Conservation (phyloP, 2,797 vertebrate genomes). For the Sebastes iracundus region DNA sequence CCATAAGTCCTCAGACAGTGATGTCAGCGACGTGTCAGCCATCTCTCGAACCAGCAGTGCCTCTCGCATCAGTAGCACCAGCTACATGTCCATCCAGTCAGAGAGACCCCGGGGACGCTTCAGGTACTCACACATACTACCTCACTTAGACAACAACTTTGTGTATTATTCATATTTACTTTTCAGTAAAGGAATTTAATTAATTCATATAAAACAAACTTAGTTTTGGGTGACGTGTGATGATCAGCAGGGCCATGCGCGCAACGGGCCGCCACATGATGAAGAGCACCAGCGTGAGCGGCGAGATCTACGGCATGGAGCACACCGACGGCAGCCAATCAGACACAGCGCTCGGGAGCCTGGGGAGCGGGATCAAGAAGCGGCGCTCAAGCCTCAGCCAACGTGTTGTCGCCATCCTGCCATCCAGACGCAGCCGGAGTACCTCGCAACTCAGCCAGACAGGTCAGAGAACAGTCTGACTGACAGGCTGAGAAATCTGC, state of each 20-base stretch:
- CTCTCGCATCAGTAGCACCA: constrained; percentile 99
- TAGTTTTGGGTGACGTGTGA: not conserved
- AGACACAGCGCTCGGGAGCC: constrained; percentile 93
- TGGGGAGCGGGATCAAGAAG: constrained; percentile 93
- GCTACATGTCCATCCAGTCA: constrained; percentile 99
- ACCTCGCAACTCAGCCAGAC: constrained; percentile 97
- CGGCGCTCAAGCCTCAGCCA: constrained; percentile 96
- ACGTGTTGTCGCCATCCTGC: constrained; percentile 93
- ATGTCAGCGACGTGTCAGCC: constrained; percentile 98
- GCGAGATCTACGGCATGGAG: constrained; percentile 95
- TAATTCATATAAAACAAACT: not conserved
- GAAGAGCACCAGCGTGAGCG: constrained; percentile 97
- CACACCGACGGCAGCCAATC: constrained; percentile 98
- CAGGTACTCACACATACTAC: constrained; percentile 81
- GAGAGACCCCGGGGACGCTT: constrained; percentile 93
- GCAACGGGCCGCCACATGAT: constrained; percentile 91
- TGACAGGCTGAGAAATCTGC: not conserved
- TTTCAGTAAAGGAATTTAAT: not conserved
- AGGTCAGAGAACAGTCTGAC: constrained; percentile 77
- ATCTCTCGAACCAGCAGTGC: constrained; percentile 99
- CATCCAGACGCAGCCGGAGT: constrained; percentile 93
- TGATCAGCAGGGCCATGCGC: constrained; percentile 90
- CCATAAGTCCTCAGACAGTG: constrained; percentile 98
- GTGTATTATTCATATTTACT: not conserved
- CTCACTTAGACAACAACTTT: not conserved